phyloP scores from a whole-genome alignment of 1,140 invertebrate genomes.

The Drosophila nigromelanica region DNA sequence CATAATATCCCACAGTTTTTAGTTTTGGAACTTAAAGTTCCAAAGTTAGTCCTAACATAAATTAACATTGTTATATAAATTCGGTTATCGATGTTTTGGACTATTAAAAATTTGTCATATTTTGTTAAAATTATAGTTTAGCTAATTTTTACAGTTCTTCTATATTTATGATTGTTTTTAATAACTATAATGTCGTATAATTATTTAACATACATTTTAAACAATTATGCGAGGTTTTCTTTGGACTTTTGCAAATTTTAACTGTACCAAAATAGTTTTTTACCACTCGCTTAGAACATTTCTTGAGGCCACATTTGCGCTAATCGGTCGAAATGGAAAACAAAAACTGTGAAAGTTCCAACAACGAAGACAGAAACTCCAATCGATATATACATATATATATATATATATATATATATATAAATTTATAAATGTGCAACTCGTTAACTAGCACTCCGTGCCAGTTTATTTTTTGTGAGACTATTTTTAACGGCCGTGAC shows the following conservation, averaged over 20 bases:
- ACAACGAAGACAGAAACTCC: neutral
- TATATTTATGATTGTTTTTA: no score
- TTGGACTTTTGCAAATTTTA: neutral
- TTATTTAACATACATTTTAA: neutral
- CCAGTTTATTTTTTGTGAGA: slow-evolving; percentile 35
- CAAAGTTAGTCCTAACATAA: no score
- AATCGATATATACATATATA: neutral
- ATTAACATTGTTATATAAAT: no score
- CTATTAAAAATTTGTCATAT: no score
- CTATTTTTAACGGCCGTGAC: slow-evolving; percentile 35
- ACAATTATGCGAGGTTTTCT: neutral
- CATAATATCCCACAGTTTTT: no score
- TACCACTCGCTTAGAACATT: slow-evolving; percentile 30
- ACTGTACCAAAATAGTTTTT: neutral
- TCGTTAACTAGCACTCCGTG: slow-evolving; percentile 42
- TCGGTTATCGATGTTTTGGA: no score
- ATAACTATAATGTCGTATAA: neutral
- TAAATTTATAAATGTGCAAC: neutral
- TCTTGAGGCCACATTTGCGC: slow-evolving; percentile 23
- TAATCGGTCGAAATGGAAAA: slow-evolving; percentile 39
- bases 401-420: neutral
- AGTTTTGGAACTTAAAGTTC: no score
- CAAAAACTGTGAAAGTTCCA: slow-evolving; percentile 40
- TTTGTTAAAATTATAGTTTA: no score
- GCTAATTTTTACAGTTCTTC: no score